These are phyloP conservation scores for Umimayanthus kanabou DNA, from an alignment of 92 coral and sea anemone species.

Conservation along the genomic window DNA sequence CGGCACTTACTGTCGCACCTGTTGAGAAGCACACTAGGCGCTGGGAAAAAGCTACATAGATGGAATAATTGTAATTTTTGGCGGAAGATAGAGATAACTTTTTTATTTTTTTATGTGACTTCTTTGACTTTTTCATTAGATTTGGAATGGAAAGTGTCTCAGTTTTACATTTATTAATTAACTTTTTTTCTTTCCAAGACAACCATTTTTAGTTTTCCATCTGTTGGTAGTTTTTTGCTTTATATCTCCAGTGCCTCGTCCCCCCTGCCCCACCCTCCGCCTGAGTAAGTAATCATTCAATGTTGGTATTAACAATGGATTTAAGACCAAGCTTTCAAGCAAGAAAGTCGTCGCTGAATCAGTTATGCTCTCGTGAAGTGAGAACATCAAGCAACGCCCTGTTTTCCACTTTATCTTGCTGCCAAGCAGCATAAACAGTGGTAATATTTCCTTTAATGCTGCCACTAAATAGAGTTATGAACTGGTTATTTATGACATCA, in stretches of 20 bases:
- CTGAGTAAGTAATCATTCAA: constrained; percentile 10
- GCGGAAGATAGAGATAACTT: neutral
- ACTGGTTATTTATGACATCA: constrained; percentile 47
- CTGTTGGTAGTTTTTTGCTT: neutral
- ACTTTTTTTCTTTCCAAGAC: constrained; percentile 11
- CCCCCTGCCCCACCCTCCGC: neutral
- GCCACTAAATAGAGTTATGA: constrained; percentile 15
- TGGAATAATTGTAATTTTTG: neutral
- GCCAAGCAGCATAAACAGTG: constrained; percentile 30
- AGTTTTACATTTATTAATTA: neutral
- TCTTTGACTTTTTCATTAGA: neutral
- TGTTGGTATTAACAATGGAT: neutral
- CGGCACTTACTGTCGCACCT: neutral
- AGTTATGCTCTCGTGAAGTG: constrained; percentile 10
- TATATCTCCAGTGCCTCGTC: neutral
- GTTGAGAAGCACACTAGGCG: neutral
- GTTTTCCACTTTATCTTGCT: constrained; percentile 15
- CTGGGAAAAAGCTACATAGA: neutral
- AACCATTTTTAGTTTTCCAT: constrained; percentile 22
- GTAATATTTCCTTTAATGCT: neutral
- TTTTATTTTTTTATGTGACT: constrained; percentile 10
- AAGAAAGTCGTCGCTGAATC: constrained; percentile 17
- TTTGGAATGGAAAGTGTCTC: constrained; percentile 8
- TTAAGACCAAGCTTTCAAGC: constrained; percentile 13
- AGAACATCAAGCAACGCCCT: constrained; percentile 9